Percentiles rank a stretch among this genome's conserved stretches.
These are phyloP conservation scores for Andrena haemorrhoa DNA, from an alignment of 2,888 invertebrate species.

Conservation along the genomic window DNA sequence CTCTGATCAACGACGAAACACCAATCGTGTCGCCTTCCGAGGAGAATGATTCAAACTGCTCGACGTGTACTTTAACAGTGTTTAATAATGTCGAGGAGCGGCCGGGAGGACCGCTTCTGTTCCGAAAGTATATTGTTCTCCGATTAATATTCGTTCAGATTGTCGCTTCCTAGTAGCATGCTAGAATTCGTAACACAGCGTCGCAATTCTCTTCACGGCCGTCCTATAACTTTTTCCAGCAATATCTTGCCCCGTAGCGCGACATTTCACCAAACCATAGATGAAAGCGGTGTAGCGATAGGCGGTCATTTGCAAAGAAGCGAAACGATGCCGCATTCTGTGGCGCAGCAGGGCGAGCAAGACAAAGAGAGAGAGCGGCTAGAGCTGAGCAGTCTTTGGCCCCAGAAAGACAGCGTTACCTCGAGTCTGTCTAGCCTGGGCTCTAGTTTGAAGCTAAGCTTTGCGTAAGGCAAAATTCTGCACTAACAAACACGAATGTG, in stretches of 20 bases:
- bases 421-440: conserved; percentile 93
- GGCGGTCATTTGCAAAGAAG: conserved; percentile 81
- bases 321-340: conserved; percentile 84
- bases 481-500: not conserved
- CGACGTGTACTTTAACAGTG: conserved; percentile 83
- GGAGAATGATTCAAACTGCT: conserved; percentile 84
- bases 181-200: not conserved
- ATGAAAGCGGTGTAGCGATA: conserved; percentile 77
- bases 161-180: not conserved
- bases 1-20: conserved; percentile 86
- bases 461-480: conserved; percentile 88
- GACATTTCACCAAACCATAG: conserved; percentile 84
- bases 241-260: conserved; percentile 83
- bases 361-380: conserved; percentile 82
- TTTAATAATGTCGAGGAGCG: conserved; percentile 81
- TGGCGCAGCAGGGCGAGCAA: conserved; percentile 82
- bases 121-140: conserved; percentile 77
- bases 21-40: conserved; percentile 83
- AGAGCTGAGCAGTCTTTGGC: conserved; percentile 83
- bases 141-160: not conserved
- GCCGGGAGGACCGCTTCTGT: conserved; percentile 83
- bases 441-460: conserved; percentile 93
- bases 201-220: not conserved
- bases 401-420: conserved; percentile 86
- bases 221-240: conserved; percentile 56